Evolutionary conservation across 2,113 vertebrate species (phyloP).

Genomic region (Apeltes quadracus): DNA sequence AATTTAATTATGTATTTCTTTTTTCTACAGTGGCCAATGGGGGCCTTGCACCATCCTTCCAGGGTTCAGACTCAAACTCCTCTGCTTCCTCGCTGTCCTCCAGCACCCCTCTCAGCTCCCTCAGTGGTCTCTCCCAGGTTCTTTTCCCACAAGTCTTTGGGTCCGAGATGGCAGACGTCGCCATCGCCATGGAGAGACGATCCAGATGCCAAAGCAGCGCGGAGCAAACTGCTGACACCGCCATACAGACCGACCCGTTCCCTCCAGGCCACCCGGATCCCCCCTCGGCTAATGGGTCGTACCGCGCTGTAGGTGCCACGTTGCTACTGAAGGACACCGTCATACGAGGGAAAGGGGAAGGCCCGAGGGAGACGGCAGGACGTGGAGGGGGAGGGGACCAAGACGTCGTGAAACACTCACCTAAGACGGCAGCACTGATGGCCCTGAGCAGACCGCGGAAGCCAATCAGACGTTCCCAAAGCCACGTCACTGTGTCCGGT

Average conservation of each 20-base stretch:
- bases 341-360: conserved; percentile 84
- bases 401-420: conserved; percentile 78
- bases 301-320: conserved; percentile 79
- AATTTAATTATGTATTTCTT: conserved; percentile 27
- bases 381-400: conserved; percentile 58
- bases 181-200: conserved; percentile 85
- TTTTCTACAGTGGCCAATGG: conserved; percentile 86
- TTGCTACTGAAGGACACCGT: conserved; percentile 89
- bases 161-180: conserved; percentile 83
- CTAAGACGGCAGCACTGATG: conserved; percentile 90
- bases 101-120: conserved; percentile 82
- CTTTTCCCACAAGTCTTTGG: conserved; percentile 78
- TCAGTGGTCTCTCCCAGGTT: conserved; percentile 83
- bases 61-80: conserved; percentile 90
- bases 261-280: conserved; percentile 36
- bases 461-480: conserved; percentile 93
- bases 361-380: conserved; percentile 63
- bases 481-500: conserved; percentile 92
- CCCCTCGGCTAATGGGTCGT: conserved; percentile 11
- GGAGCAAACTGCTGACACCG: conserved; percentile 82
- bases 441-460: conserved; percentile 90
- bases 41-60: conserved; percentile 83
- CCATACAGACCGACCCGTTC: conserved; percentile 90
- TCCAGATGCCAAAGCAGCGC: conserved; percentile 50
- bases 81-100: conserved; percentile 92